A percentile compares a stretch with the other conserved stretches of the same genome.
Evolutionary conservation across 53 echinoderm and acorn worm species (phyloP).

Genomic region (Echinarachnius parma): DNA sequence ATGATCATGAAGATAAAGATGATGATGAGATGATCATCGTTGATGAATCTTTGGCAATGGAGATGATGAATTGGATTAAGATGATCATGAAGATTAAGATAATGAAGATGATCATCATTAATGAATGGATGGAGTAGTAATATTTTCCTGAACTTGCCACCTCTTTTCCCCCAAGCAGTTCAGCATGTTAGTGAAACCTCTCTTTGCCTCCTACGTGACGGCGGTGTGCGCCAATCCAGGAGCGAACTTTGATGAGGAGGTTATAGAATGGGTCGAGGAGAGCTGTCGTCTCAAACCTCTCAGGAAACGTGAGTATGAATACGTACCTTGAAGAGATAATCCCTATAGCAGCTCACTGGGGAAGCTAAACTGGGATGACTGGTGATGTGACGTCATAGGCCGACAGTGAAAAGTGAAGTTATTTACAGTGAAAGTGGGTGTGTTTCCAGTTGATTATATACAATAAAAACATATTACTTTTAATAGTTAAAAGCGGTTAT

Average conservation of each 20-base stretch:
- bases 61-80: background rate
- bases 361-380: too few relatives aligned
- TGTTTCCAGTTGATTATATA: background rate
- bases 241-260: conserved; percentile 62
- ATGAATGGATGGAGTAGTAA: background rate
- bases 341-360: too few relatives aligned
- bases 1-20: too few relatives aligned
- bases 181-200: conserved; percentile 67
- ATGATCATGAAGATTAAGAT: too few relatives aligned
- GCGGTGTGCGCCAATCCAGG: conserved; percentile 62
- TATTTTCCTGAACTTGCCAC: conserved; percentile 22
- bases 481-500: background rate
- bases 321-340: background rate
- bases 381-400: too few relatives aligned
- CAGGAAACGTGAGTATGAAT: conserved; percentile 51
- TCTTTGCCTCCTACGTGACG: conserved; percentile 69
- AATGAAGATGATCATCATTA: background rate
- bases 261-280: conserved; percentile 83
- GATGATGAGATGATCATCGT: too few relatives aligned
- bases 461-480: background rate
- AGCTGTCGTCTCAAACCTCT: conserved; percentile 68
- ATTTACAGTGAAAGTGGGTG: too few relatives aligned
- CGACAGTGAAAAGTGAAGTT: too few relatives aligned
- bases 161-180: conserved; percentile 82
- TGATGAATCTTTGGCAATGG: too few relatives aligned